A percentile compares a stretch with the other conserved stretches of the same genome.
Conservation (phyloP, 2,888 invertebrate genomes). For the Coenonympha glycerion region DNA sequence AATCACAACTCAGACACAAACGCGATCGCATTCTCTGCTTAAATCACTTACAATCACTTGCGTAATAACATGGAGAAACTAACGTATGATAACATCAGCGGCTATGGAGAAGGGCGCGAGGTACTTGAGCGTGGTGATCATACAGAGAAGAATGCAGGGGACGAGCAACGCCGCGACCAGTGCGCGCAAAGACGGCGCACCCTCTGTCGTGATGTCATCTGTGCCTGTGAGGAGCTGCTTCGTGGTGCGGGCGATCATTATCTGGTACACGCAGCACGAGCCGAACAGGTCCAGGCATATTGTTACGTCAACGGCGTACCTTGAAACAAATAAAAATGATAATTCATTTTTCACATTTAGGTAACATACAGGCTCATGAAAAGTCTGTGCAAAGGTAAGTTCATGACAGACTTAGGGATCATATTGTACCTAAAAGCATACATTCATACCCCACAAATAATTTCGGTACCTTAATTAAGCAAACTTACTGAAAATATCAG, state of each 20-base stretch:
- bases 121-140: conserved; percentile 45
- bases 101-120: conserved; percentile 49
- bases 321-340: too few species aligned
- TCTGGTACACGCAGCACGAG: conserved; percentile 42
- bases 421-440: too few species aligned
- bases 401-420: too few species aligned
- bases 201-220: conserved; percentile 20
- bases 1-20: too few species aligned
- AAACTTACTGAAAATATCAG: too few species aligned
- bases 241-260: conserved; percentile 38
- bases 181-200: conserved; percentile 28
- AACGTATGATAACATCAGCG: conserved; percentile 43
- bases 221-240: conserved; percentile 41
- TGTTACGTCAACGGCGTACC: conserved; percentile 39
- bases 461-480: background rate
- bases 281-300: conserved; percentile 41
- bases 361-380: too few species aligned
- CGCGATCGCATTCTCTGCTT: too few species aligned
- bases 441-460: too few species aligned
- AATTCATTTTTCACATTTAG: too few species aligned
- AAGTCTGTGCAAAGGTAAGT: too few species aligned
- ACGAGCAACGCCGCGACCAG: conserved; percentile 37
- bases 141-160: conserved; percentile 41
- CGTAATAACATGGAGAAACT: too few species aligned
- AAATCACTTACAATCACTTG: too few species aligned